A percentile compares a stretch with the other conserved stretches of the same genome.
Conservation (phyloP, 2,797 vertebrate species). For the Poeciliopsis paucimaculata region DNA sequence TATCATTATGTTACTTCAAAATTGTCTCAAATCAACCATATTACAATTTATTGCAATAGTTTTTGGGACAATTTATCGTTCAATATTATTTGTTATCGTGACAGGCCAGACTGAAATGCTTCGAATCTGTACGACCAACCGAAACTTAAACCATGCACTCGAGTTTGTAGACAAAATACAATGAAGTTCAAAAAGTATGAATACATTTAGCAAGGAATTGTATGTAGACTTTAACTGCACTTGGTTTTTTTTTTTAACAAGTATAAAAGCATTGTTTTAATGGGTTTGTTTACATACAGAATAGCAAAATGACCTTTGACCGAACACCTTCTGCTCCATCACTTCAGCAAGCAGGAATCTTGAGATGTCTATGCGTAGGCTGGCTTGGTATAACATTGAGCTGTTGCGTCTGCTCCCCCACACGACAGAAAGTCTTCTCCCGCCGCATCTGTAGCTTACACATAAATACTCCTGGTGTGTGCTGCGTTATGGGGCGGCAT, state of each 20-base stretch:
- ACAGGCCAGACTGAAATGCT: too few relatives aligned
- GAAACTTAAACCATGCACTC: neutral
- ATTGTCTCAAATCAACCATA: too few relatives aligned
- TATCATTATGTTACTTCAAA: too few relatives aligned
- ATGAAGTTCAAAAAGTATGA: neutral
- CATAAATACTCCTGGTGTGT: constrained; percentile 47
- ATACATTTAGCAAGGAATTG: neutral
- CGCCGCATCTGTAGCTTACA: constrained; percentile 32
- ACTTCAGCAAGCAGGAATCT: neutral
- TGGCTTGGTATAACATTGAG: constrained; percentile 39
- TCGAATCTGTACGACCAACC: too few relatives aligned
- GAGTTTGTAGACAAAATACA: neutral
- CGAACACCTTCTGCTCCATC: neutral
- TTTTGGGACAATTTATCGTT: too few relatives aligned
- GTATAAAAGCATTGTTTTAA: neutral
- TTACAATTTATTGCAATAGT: too few relatives aligned
- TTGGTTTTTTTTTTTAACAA: neutral
- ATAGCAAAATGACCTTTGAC: neutral
- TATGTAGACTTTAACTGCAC: neutral
- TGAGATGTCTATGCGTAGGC: neutral
- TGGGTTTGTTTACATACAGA: neutral
- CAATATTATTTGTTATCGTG: too few relatives aligned
- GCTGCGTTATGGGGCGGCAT: constrained; percentile 30
- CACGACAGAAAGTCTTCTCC: constrained; percentile 40
- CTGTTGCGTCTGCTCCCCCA: constrained; percentile 51